These are phyloP conservation scores for Metridium senile DNA, from an alignment of 92 coral and sea anemone species.

Conservation along the genomic window DNA sequence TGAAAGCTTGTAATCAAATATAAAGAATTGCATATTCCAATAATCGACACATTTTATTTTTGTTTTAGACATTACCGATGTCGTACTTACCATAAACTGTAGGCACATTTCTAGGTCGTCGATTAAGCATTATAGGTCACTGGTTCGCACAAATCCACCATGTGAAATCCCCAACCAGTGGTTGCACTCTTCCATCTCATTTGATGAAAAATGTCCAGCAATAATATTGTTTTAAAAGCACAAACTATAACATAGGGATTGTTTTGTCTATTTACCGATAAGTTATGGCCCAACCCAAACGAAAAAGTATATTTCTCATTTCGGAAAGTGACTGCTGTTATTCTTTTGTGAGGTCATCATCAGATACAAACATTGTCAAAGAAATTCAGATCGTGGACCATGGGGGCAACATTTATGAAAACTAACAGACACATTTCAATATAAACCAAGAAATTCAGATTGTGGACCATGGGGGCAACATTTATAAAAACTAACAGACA, in stretches of 20 bases:
- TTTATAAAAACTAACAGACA: no score
- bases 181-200: constrained; percentile 9
- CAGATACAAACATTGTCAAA: constrained; percentile 4
- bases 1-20: not conserved
- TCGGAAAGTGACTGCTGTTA: constrained; percentile 48
- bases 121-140: not conserved
- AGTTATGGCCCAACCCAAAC: constrained; percentile 30
- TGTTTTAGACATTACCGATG: not conserved
- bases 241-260: constrained; percentile 11
- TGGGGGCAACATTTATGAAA: not conserved
- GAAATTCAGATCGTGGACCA: not conserved
- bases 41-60: not conserved
- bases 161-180: not conserved
- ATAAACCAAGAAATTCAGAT: no score
- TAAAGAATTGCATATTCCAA: not conserved
- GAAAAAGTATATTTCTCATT: constrained; percentile 19
- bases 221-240: not conserved
- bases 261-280: constrained; percentile 29
- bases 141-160: not conserved
- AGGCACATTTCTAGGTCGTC: constrained; percentile 24
- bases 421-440: no score
- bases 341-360: constrained; percentile 27
- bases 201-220: not conserved
- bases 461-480: no score
- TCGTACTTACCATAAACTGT: constrained; percentile 12